Base-by-base conservation (phyloP, 2,113 vertebrate species). In the Girardinichthys multiradiatus region DNA sequence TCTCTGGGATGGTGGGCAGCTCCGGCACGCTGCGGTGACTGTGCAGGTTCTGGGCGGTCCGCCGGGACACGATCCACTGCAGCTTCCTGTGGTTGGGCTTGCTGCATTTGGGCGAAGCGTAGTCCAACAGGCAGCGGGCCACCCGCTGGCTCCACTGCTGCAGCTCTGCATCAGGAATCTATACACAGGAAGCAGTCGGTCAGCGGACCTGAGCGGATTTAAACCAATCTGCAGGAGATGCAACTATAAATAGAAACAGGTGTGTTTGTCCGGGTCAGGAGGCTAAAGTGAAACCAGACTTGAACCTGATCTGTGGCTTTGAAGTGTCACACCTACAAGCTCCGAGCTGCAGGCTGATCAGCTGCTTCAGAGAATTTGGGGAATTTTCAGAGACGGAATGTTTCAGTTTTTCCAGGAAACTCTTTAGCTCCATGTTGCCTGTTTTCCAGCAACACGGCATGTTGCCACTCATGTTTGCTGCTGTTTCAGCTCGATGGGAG, bases 21-120 rank as follows among this genome's bases (percentile, higher is more conserved):
- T 98, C 97, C 0, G 97, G 97, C 76, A 96, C 93, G 21, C 95
- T 96, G 48, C 96, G 97, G 90, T 96, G 95, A 92, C 95, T 95
- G 29, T 99, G 98, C 11, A 99, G 94, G 77, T 95, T 98, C 86
- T 97, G 96, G 26, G 97, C 98, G 0, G 98, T 99, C 13, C 97
- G 95, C 14, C 98, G 92, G 0, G 98, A 99, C 68, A 99, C 96
- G 8, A 98, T 96, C 98, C 98, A 99, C 85, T 98, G 96, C 10
- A 99, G 89, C 82, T 95, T 98, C 76, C 91, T 96, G 81, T 98
- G 96, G 87, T 99, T 95, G 14, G 98, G 98, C 80, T 97, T 98
- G 93, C 96, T 96, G 89, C 98, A 99, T 64, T 96, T 95, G 0
- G 97, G 96, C 42, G 98, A 99, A 75, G 96, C 96, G 81, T 99